A percentile compares a stretch with the other conserved stretches of the same genome.
phyloP scores from a whole-genome alignment of 2,888 invertebrate genomes.

The Netelia fuscicornis region DNA sequence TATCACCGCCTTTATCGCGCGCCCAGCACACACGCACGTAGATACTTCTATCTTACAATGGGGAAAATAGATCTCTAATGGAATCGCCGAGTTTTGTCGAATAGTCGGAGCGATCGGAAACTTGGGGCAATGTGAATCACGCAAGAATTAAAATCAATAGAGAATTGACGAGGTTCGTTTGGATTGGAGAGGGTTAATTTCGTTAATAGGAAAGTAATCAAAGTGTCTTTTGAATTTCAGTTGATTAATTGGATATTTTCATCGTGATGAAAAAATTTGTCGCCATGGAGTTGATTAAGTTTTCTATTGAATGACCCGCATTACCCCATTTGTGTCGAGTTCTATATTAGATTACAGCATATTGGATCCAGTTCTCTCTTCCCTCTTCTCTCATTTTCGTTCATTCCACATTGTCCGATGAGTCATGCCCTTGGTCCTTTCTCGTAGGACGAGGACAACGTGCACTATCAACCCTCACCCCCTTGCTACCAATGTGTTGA shows the following conservation, averaged over 20 bases:
- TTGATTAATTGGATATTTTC: neutral
- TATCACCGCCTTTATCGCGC: constrained; percentile 69
- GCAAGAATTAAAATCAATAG: neutral
- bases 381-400: constrained; percentile 30
- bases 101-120: neutral
- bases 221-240: no score
- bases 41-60: constrained; percentile 51
- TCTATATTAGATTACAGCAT: neutral
- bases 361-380: constrained; percentile 30
- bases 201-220: no score
- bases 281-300: neutral
- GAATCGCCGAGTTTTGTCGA: constrained; percentile 58
- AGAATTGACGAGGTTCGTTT: neutral
- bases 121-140: neutral
- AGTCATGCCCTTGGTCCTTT: constrained; percentile 46
- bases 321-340: neutral
- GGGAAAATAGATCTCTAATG: constrained; percentile 70
- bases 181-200: neutral
- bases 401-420: constrained; percentile 35
- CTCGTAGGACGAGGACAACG: neutral
- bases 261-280: neutral
- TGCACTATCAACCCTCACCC: constrained; percentile 38
- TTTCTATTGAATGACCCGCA: neutral
- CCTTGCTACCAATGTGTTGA: constrained; percentile 32
- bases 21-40: constrained; percentile 33